Conservation (phyloP, 1,140 invertebrate species). For the Diorhabda sublineata region DNA sequence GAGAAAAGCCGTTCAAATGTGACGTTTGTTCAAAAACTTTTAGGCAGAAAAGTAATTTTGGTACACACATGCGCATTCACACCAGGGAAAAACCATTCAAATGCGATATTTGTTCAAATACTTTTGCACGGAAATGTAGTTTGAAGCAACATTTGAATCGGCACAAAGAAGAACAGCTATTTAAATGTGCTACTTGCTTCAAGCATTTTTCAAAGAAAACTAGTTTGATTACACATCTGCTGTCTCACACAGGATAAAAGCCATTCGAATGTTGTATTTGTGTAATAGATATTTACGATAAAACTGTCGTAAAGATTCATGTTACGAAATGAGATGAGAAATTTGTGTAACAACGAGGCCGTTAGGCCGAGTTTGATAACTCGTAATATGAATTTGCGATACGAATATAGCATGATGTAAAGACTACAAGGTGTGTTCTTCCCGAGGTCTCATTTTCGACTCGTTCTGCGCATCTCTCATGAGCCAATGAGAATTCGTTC, state of each 20-base stretch:
- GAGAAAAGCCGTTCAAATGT: background rate
- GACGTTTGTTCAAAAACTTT: background rate
- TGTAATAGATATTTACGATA: no score
- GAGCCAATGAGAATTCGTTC: no score
- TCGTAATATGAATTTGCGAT: no score
- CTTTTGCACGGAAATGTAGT: background rate
- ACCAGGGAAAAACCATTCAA: background rate
- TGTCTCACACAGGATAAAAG: background rate
- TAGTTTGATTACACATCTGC: background rate
- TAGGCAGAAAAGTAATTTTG: background rate
- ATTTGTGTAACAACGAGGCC: no score
- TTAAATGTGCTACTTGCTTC: conserved; percentile 1
- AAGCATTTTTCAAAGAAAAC: background rate
- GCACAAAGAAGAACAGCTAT: background rate
- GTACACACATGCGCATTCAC: background rate
- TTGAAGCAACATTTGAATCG: background rate
- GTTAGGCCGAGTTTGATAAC: no score
- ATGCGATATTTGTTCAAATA: background rate
- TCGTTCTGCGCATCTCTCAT: no score
- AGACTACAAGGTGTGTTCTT: no score
- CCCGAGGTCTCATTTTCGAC: no score
- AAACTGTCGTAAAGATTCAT: no score
- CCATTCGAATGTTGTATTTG: conserved; percentile 7
- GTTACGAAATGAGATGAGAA: no score
- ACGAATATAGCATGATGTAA: no score